Evolutionary conservation across 2,113 vertebrate genomes (phyloP).

Genomic region (Megalops atlanticus): DNA sequence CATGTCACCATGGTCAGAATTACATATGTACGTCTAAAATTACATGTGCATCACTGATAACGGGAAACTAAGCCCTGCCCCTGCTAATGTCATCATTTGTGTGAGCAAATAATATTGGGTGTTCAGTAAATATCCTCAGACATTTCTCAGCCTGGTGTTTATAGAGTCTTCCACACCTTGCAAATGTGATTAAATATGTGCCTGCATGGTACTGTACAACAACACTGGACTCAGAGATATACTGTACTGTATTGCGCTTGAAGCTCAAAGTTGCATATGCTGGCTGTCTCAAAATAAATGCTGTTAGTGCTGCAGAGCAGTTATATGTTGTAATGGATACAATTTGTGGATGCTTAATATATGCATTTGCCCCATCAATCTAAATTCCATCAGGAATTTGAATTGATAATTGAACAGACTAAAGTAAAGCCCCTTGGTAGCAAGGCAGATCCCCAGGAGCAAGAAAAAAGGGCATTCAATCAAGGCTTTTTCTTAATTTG

Average conservation of each 20-base stretch:
- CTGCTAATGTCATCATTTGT: too few species aligned
- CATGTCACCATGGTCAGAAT: neutral
- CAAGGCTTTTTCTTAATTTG: neutral
- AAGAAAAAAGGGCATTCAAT: neutral
- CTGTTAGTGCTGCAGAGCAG: neutral
- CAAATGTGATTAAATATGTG: neutral
- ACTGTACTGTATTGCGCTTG: too few species aligned
- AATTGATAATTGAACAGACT: neutral
- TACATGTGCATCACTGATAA: neutral
- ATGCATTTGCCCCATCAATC: conserved; percentile 10
- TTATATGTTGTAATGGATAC: neutral
- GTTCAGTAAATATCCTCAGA: neutral
- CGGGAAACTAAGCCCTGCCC: neutral
- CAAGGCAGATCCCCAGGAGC: neutral
- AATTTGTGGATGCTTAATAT: neutral
- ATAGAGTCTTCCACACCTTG: neutral
- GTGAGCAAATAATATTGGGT: neutral
- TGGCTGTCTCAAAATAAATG: neutral
- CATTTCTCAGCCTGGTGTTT: neutral
- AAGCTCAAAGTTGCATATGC: neutral
- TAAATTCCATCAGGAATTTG: conserved; percentile 7
- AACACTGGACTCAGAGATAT: neutral
- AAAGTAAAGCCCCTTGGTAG: neutral
- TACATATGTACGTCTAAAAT: neutral
- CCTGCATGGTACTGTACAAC: neutral